Base-by-base conservation (phyloP, 1,140 invertebrate genomes). In the Eriosoma lanigerum region DNA sequence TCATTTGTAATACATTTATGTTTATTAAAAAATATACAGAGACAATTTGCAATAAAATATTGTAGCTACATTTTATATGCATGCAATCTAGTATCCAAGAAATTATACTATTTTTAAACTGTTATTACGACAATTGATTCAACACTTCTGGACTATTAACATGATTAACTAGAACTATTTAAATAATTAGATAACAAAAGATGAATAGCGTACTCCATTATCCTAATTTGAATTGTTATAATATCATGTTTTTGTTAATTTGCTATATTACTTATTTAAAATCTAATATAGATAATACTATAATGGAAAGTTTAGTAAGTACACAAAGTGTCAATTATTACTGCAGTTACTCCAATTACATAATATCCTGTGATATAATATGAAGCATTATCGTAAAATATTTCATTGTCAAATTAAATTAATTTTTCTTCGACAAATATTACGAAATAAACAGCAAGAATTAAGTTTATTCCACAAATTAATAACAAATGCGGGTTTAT, bases 211-310 rank as follows among this genome's bases (percentile, higher is more conserved):
- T 24, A 48, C 48, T 68, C 44, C 44, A 68, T 68, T 68, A 68
- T 24, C n/a, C 21, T 68, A 68, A 68, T 48, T 68, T 8, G 13
- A 68, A 68, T 24, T 68, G 21, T 48, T 48, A 24, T 68, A 24
- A 48, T 17, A 44, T 3, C 10, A 17, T 1, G 29, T 66, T 60
- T 60, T 10, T 68, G 9, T 46, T 54, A 19, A 54, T n/a, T 54
- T 19, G 9, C 46, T 68, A 24, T 48, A 48, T 48, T 68, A 17
- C 44, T 48, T n/a, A 29, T 48, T 4, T 6, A 15, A 48, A 68
- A 68, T 68, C 64, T 38, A 48, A 68, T 68, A n/a, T 68, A 12
- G 38, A 13, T 48, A 68, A 48, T 68, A 68, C 5, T 38, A 13
- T 48, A 68, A 48, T 68, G 48, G 64, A 68, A 68, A 15, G 4